These are phyloP conservation scores for Procapra przewalskii DNA, from an alignment of 2,113 vertebrate species.

Conservation along the genomic window DNA sequence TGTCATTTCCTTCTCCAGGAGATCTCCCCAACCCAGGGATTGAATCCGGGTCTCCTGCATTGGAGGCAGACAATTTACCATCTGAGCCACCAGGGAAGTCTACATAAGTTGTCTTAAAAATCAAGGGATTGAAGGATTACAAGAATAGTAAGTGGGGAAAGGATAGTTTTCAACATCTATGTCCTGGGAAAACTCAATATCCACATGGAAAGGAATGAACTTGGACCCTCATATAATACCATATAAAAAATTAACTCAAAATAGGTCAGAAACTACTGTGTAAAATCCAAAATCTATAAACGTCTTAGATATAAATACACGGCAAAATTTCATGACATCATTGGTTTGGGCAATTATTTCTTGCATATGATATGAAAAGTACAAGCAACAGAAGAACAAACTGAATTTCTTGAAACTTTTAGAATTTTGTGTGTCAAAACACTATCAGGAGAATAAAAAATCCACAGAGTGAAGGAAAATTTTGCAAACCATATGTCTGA, in stretches of 20 bases:
- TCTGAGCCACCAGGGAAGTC: neutral
- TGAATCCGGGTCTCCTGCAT: neutral
- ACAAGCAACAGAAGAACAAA: neutral
- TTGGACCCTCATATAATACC: neutral
- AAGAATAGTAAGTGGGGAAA: neutral
- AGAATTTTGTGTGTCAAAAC: neutral
- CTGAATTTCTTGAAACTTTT: neutral
- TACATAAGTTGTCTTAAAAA: neutral
- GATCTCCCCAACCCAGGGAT: neutral
- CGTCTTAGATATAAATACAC: neutral
- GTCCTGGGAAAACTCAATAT: neutral
- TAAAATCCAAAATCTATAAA: neutral
- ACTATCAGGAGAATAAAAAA: neutral
- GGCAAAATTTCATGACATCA: neutral
- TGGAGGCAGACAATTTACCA: neutral
- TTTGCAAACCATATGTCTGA: neutral
- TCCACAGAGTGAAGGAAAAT: neutral
- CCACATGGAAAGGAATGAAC: neutral
- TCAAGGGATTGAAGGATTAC: neutral
- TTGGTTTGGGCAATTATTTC: neutral
- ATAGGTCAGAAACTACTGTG: neutral
- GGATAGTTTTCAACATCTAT: neutral
- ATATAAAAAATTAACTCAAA: neutral
- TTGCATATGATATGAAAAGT: neutral
- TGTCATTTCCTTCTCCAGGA: neutral